Evolutionary conservation across 2,113 vertebrate species (phyloP).

Genomic region (Diglossa brunneiventris): DNA sequence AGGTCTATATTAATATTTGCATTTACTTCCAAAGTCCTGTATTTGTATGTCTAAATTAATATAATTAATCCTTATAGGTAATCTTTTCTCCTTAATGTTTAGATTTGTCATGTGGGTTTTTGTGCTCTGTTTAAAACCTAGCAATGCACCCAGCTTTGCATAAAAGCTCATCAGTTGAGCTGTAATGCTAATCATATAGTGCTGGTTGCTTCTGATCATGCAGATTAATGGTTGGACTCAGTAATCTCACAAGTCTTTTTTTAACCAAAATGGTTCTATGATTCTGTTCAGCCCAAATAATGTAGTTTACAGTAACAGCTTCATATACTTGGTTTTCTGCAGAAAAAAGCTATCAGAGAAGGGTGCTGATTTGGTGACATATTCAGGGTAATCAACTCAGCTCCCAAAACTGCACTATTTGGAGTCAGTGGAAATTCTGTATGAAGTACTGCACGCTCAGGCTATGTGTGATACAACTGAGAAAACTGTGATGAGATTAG

Average conservation of each 20-base stretch:
- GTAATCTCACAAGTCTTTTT: background rate
- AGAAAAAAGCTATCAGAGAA: background rate
- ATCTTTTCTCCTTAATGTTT: background rate
- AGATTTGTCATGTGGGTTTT: accelerated
- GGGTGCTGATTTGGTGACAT: background rate
- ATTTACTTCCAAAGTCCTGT: background rate
- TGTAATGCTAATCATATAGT: background rate
- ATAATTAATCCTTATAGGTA: background rate
- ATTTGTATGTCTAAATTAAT: background rate
- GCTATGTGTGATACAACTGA: background rate
- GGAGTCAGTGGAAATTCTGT: background rate
- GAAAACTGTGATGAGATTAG: background rate
- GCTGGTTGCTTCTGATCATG: background rate
- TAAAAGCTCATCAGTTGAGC: background rate
- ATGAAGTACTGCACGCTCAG: background rate
- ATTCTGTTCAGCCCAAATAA: background rate
- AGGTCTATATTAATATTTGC: background rate
- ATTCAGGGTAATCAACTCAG: background rate
- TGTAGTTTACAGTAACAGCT: background rate
- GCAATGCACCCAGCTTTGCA: background rate
- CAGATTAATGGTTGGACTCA: background rate
- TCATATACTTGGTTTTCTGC: background rate
- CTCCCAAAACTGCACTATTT: background rate
- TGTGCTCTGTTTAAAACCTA: background rate
- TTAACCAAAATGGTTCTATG: background rate